Percentiles rank a stretch among this genome's conserved stretches.
These are phyloP conservation scores for Scytalopus superciliaris DNA, from an alignment of 2,113 vertebrate genomes.

Conservation along the genomic window DNA sequence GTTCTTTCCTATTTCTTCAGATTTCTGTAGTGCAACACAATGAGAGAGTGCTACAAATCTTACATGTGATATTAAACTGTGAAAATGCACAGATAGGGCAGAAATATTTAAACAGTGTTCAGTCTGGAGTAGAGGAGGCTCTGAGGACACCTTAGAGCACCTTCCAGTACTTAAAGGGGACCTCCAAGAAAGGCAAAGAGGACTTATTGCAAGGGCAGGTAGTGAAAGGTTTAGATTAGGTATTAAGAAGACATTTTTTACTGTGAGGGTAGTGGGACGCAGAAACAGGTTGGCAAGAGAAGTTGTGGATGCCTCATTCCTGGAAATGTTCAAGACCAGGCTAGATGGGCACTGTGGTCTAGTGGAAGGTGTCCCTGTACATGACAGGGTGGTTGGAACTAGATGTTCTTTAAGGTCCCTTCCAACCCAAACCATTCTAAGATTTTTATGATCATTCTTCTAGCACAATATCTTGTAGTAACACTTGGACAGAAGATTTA, in stretches of 20 bases:
- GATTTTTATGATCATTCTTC: background rate
- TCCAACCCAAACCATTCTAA: background rate
- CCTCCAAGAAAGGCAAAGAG: background rate
- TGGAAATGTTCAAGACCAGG: background rate
- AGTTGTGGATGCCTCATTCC: background rate
- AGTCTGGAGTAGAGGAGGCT: background rate
- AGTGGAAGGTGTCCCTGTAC: background rate
- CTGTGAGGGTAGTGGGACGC: rapidly evolving
- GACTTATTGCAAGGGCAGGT: background rate
- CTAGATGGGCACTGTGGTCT: background rate
- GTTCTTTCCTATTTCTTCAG: background rate
- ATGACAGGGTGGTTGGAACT: background rate
- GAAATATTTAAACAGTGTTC: background rate
- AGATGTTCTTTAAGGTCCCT: background rate
- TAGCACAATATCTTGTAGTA: background rate
- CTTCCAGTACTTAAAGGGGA: background rate
- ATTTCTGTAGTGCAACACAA: background rate
- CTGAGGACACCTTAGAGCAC: background rate
- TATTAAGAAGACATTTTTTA: background rate
- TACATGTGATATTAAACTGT: background rate
- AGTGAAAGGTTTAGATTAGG: background rate
- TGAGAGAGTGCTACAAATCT: background rate
- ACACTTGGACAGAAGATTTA: background rate
- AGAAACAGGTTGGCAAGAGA: background rate
- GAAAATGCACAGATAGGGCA: background rate